Percentiles rank a stretch among this genome's conserved stretches.
Conservation (phyloP, 2,888 invertebrate genomes). For the Theretra japonica region DNA sequence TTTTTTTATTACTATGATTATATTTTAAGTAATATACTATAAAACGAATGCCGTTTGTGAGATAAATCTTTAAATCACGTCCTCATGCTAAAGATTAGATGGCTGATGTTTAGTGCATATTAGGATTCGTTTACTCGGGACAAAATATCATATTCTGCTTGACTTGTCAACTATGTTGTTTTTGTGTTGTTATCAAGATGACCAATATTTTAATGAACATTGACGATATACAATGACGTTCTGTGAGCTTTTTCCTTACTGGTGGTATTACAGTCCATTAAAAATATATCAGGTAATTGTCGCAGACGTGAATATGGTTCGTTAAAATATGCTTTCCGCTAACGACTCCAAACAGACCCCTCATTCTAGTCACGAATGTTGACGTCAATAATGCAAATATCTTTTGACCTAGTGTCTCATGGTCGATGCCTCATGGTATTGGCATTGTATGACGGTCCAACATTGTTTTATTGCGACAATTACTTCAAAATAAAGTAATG, state of each 20-base stretch:
- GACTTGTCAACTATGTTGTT: too few relatives aligned
- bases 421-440: slow-evolving; percentile 39
- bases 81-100: too few relatives aligned
- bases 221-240: too few relatives aligned
- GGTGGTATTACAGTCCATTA: background rate
- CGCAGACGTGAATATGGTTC: background rate
- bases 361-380: slow-evolving; percentile 45
- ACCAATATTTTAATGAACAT: too few relatives aligned
- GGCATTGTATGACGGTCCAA: slow-evolving; percentile 25
- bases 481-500: background rate
- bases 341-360: slow-evolving; percentile 1
- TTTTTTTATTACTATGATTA: background rate
- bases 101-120: too few relatives aligned
- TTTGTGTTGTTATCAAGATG: too few relatives aligned
- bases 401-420: slow-evolving; percentile 45
- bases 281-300: background rate
- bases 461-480: slow-evolving; percentile 16
- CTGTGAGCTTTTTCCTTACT: too few relatives aligned
- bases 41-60: too few relatives aligned
- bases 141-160: too few relatives aligned
- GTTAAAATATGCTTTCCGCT: background rate
- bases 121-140: too few relatives aligned
- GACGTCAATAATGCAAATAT: slow-evolving; percentile 49
- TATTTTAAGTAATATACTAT: too few relatives aligned
- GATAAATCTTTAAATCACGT: too few relatives aligned